Percentiles rank a stretch among this genome's conserved stretches.
phyloP scores from a whole-genome alignment of 2,888 invertebrate genomes.

The Cotesia congregata region DNA sequence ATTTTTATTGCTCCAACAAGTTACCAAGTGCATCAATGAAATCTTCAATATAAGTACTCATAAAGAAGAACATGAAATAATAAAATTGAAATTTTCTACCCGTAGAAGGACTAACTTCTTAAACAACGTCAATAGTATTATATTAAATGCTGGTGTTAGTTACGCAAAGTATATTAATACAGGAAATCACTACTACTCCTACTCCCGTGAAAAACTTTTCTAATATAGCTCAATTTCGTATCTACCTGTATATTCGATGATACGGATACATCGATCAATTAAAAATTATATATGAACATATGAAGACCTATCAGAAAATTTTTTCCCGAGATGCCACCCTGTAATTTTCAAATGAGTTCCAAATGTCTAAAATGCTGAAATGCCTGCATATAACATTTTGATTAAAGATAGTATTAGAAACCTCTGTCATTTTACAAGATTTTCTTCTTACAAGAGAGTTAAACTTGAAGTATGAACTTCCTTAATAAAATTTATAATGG shows the following conservation, averaged over 20 bases:
- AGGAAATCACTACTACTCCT: neutral
- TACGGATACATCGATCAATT: neutral
- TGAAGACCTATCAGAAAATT: neutral
- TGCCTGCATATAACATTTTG: too few species aligned
- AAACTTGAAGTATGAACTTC: too few species aligned
- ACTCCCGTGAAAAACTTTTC: too few species aligned
- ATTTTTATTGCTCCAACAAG: conserved; percentile 34
- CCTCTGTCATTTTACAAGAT: too few species aligned
- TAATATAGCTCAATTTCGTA: neutral
- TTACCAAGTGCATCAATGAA: conserved; percentile 31
- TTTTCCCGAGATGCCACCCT: too few species aligned
- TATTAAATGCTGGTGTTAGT: neutral
- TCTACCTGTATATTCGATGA: neutral
- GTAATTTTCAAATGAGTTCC: too few species aligned
- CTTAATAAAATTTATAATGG: too few species aligned
- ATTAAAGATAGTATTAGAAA: too few species aligned
- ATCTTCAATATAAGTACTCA: conserved; percentile 25
- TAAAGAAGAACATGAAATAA: conserved; percentile 23
- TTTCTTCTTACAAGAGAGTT: too few species aligned
- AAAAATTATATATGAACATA: neutral
- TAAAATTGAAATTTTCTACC: neutral
- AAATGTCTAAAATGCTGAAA: too few species aligned
- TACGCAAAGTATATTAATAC: neutral
- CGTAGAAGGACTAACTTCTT: neutral
- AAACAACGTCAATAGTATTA: neutral